Evolutionary conservation across 2,797 vertebrate species (phyloP).

Genomic region (Tympanoctomys barrerae): DNA sequence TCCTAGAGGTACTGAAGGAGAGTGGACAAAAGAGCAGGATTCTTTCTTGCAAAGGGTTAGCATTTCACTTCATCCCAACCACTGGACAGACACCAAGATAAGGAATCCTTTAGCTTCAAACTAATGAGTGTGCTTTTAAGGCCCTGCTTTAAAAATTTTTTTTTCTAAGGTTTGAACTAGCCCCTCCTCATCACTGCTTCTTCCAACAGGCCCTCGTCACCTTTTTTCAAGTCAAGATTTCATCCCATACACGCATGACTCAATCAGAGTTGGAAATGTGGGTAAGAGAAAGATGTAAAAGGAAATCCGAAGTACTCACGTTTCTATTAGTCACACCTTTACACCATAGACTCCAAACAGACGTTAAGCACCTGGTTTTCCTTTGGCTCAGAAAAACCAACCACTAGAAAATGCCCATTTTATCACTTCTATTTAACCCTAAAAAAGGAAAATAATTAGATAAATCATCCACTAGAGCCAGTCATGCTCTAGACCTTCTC

Average conservation of each 20-base stretch:
- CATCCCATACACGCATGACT: slow-evolving; percentile 80
- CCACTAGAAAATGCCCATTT: slow-evolving; percentile 67
- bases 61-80: slow-evolving; percentile 59
- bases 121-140: slow-evolving; percentile 50
- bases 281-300: slow-evolving; percentile 81
- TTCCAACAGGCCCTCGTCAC: slow-evolving; percentile 79
- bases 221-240: slow-evolving; percentile 81
- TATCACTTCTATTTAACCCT: slow-evolving; percentile 49
- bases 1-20: slow-evolving; percentile 10
- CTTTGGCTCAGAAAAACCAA: slow-evolving; percentile 78
- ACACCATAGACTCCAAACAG: not conserved
- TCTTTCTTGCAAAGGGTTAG: slow-evolving; percentile 52
- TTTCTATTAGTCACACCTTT: slow-evolving; percentile 76
- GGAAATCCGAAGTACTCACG: slow-evolving; percentile 68
- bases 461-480: slow-evolving; percentile 33
- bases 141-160: slow-evolving; percentile 51
- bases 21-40: not conserved
- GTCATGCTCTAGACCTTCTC: slow-evolving; percentile 15
- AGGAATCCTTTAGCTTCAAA: slow-evolving; percentile 37
- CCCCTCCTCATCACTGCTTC: slow-evolving; percentile 72
- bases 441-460: slow-evolving; percentile 64
- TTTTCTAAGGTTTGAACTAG: slow-evolving; percentile 60
- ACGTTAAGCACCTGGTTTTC: slow-evolving; percentile 60
- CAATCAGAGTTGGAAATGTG: slow-evolving; percentile 84
- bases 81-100: slow-evolving; percentile 16